A percentile compares a stretch with the other conserved stretches of the same genome.
phyloP scores from a whole-genome alignment of 2,797 vertebrate genomes.

The Tinamus major region DNA sequence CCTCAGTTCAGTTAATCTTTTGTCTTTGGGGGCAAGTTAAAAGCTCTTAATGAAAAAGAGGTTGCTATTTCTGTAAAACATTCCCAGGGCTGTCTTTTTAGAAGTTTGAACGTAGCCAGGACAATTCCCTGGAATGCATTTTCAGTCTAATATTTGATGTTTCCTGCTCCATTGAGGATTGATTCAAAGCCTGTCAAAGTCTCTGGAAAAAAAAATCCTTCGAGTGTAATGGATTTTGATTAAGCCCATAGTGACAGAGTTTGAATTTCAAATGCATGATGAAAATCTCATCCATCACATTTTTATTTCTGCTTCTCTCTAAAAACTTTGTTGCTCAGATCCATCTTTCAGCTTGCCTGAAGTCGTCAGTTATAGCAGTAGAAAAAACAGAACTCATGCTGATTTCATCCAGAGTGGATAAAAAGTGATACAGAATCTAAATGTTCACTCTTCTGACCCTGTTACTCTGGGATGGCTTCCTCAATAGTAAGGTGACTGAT shows the following conservation, averaged over 20 bases:
- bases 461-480: neutral
- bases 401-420: neutral
- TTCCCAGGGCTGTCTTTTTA: neutral
- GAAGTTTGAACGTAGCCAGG: neutral
- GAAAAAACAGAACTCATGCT: neutral
- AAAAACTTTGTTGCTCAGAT: neutral
- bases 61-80: neutral
- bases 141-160: neutral
- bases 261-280: neutral
- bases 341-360: neutral
- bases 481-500: neutral
- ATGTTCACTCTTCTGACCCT: neutral
- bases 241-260: neutral
- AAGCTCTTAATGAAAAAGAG: neutral
- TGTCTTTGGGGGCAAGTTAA: neutral
- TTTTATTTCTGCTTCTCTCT: neutral
- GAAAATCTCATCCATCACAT: neutral
- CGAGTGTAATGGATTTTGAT: neutral
- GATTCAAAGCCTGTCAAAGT: neutral
- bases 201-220: neutral
- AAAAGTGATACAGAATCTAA: neutral
- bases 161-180: neutral
- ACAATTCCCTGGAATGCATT: neutral
- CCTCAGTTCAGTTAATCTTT: neutral
- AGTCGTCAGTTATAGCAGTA: neutral